phyloP scores from a whole-genome alignment of 2,888 invertebrate genomes.

The Ophion ventricosus region DNA sequence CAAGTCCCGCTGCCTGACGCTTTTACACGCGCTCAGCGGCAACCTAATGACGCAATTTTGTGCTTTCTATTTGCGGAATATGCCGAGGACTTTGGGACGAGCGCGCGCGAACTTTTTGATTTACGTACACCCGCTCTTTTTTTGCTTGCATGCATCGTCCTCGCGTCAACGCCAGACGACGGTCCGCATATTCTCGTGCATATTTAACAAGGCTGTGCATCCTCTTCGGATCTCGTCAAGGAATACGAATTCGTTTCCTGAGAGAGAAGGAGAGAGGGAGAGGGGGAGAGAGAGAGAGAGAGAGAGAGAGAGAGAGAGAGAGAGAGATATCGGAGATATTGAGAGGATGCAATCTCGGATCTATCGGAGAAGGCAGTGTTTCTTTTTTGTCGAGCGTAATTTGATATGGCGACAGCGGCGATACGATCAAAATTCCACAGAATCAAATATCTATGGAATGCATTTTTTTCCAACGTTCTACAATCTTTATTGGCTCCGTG shows the following conservation, averaged over 20 bases:
- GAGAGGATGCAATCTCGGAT: background rate
- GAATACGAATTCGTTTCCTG: background rate
- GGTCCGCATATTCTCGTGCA: background rate
- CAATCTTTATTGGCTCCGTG: background rate
- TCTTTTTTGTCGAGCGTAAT: background rate
- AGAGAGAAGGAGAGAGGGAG: background rate
- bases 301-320: background rate
- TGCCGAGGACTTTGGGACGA: constrained; percentile 53
- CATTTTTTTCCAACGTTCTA: background rate
- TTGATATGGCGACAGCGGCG: background rate
- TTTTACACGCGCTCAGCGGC: constrained; percentile 7
- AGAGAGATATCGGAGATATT: background rate
- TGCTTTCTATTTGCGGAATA: constrained; percentile 74
- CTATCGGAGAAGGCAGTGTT: background rate
- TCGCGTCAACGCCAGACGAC: constrained; percentile 6
- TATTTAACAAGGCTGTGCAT: background rate
- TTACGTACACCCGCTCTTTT: constrained; percentile 1
- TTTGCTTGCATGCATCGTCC: background rate
- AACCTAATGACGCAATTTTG: constrained; percentile 72
- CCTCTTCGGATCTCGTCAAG: background rate
- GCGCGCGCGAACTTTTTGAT: constrained; percentile 13
- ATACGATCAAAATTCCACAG: constrained; percentile 2
- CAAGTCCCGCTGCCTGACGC: background rate
- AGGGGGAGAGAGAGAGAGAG: background rate
- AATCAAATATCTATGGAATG: background rate